Percentiles rank a stretch among this genome's conserved stretches.
Conservation (phyloP, 53 echinoderm and acorn worm genomes). For the Echinometra lucunter region DNA sequence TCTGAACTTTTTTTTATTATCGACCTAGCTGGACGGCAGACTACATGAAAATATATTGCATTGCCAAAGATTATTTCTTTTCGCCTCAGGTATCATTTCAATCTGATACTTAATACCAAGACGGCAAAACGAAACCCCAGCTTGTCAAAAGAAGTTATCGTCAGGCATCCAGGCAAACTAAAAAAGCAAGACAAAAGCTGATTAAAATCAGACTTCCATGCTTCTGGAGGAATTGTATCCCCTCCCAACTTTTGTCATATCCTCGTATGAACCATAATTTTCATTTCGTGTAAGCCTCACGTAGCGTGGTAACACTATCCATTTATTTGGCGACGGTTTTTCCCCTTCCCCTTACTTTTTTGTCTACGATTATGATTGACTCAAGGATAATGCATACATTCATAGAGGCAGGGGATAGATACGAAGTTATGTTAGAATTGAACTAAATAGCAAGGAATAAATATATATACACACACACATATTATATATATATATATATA, state of each 20-base stretch:
- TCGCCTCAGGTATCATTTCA: conserved; percentile 57
- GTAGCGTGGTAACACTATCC: conserved; percentile 4
- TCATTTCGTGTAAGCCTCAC: conserved; percentile 2
- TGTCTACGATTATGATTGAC: neutral
- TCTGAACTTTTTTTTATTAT: neutral
- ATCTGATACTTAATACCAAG: conserved; percentile 44
- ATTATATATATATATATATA: too few species aligned
- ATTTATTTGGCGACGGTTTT: neutral
- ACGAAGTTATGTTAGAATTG: neutral
- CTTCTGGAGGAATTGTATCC: neutral
- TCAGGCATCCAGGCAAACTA: neutral
- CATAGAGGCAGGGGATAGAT: neutral
- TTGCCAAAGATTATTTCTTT: conserved; percentile 48
- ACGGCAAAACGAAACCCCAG: conserved; percentile 6
- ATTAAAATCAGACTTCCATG: conserved; percentile 39
- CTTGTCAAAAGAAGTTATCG: conserved; percentile 55
- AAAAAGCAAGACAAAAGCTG: conserved; percentile 32
- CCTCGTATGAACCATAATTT: neutral
- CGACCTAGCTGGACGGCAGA: neutral
- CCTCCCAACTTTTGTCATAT: conserved; percentile 35
- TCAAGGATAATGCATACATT: neutral
- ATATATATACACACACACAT: too few species aligned
- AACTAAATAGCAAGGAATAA: neutral
- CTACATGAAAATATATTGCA: conserved; percentile 18
- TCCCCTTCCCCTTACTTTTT: neutral